Percentiles rank a stretch among this genome's conserved stretches.
These are phyloP conservation scores for Epizoanthus ramosus DNA, from an alignment of 92 coral and sea anemone genomes.

Conservation along the genomic window DNA sequence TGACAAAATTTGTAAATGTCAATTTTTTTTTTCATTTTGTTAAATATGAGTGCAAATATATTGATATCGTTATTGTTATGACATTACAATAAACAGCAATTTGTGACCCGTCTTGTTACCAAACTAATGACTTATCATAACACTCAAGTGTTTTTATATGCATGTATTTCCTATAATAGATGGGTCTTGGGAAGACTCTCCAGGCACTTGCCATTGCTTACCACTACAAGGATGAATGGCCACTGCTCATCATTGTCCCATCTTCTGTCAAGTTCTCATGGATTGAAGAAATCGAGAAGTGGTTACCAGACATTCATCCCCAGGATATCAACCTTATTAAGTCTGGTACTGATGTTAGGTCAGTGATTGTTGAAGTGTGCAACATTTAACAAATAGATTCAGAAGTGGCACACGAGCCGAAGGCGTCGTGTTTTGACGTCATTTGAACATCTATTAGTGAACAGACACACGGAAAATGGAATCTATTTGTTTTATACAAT, in stretches of 20 bases:
- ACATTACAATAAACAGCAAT: no score
- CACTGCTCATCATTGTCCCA: slow-evolving; percentile 89
- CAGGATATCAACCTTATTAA: slow-evolving; percentile 85
- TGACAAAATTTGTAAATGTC: no score
- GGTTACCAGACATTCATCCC: slow-evolving; percentile 93
- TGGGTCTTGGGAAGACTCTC: slow-evolving; percentile 99
- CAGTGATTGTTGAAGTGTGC: background rate
- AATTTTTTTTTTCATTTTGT: no score
- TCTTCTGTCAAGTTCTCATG: slow-evolving; percentile 97
- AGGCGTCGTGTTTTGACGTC: no score
- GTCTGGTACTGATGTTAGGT: slow-evolving; percentile 94
- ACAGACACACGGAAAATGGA: no score
- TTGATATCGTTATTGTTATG: no score
- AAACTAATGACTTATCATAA: background rate
- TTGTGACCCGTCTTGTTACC: background rate
- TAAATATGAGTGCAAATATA: no score
- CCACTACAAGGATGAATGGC: slow-evolving; percentile 94
- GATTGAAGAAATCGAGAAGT: slow-evolving; percentile 99
- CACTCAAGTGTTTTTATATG: background rate
- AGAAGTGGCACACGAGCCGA: no score
- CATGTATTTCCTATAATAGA: slow-evolving; percentile 46
- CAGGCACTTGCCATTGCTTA: slow-evolving; percentile 93
- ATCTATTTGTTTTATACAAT: no score
- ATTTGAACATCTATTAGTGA: no score
- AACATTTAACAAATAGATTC: no score